Conservation (phyloP, 2,888 invertebrate genomes). For the Boloria selene region DNA sequence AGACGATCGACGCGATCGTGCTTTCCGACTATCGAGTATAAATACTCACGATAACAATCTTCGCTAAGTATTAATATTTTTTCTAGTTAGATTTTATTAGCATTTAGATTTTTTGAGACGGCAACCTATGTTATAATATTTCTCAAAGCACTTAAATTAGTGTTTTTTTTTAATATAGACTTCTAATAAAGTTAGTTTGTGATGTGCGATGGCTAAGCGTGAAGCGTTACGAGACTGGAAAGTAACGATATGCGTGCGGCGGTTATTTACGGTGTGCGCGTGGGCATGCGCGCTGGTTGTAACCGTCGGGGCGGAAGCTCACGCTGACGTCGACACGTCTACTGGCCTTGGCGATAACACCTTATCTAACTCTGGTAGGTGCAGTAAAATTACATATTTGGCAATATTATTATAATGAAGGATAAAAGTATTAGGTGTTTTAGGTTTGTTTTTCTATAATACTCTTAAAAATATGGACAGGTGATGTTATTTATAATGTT, state of each 20-base stretch:
- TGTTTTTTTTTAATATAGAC: constrained; percentile 38
- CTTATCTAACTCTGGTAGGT: constrained; percentile 73
- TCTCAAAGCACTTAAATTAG: constrained; percentile 9
- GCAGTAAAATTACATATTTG: not conserved
- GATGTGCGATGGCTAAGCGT: constrained; percentile 77
- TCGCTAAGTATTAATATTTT: constrained; percentile 12
- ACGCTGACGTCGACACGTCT: constrained; percentile 75
- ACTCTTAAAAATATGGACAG: too few species aligned
- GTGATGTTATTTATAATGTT: too few species aligned
- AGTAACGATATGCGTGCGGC: constrained; percentile 47
- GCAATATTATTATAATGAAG: not conserved
- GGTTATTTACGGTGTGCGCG: constrained; percentile 62
- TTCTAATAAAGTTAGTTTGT: constrained; percentile 52
- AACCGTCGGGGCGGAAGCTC: constrained; percentile 55
- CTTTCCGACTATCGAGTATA: constrained; percentile 41
- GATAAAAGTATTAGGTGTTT: too few species aligned
- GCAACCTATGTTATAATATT: not conserved
- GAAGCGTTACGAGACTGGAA: constrained; percentile 48
- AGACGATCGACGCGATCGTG: constrained; percentile 42
- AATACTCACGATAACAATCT: constrained; percentile 35
- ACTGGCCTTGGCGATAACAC: constrained; percentile 77
- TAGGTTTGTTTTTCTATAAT: too few species aligned
- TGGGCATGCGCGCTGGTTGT: constrained; percentile 72
- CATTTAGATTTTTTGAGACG: not conserved
- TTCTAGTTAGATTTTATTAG: constrained; percentile 1